Evolutionary conservation across 2,113 vertebrate genomes (phyloP).

Genomic region (Aramus guarauna): DNA sequence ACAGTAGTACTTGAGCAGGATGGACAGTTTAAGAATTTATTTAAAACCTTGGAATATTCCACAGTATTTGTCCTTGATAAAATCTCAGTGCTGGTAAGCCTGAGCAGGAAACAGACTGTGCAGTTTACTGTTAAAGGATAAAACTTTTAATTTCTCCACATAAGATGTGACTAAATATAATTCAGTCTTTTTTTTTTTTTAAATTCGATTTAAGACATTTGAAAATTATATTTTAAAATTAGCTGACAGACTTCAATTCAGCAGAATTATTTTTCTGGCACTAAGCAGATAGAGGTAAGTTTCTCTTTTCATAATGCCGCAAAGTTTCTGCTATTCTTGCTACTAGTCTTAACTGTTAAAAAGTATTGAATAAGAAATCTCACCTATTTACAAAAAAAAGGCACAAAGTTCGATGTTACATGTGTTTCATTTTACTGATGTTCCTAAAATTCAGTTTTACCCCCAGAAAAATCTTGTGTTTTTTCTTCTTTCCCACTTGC

Average conservation of each 20-base stretch:
- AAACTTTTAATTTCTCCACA: not conserved
- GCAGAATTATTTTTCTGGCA: not conserved
- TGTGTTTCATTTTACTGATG: not conserved
- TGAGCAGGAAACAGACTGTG: not conserved
- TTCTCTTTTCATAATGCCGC: not conserved
- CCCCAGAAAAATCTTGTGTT: not conserved
- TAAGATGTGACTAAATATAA: not conserved
- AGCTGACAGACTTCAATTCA: not conserved
- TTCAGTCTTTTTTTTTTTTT: not conserved
- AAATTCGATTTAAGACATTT: not conserved
- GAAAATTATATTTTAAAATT: not conserved
- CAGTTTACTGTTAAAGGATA: not conserved
- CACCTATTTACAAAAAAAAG: not conserved
- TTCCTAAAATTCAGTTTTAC: not conserved
- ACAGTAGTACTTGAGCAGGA: not conserved
- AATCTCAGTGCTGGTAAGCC: not conserved
- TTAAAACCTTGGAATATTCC: not conserved
- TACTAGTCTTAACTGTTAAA: not conserved
- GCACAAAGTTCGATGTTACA: fast-evolving
- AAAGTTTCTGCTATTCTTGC: not conserved
- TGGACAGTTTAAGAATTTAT: not conserved
- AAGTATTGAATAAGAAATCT: not conserved
- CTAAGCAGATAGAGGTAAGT: slow-evolving; percentile 36
- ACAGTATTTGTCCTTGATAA: not conserved
- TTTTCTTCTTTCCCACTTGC: not conserved